Base-by-base conservation (phyloP, 2,888 invertebrate genomes). In the Eupithecia inturbata region DNA sequence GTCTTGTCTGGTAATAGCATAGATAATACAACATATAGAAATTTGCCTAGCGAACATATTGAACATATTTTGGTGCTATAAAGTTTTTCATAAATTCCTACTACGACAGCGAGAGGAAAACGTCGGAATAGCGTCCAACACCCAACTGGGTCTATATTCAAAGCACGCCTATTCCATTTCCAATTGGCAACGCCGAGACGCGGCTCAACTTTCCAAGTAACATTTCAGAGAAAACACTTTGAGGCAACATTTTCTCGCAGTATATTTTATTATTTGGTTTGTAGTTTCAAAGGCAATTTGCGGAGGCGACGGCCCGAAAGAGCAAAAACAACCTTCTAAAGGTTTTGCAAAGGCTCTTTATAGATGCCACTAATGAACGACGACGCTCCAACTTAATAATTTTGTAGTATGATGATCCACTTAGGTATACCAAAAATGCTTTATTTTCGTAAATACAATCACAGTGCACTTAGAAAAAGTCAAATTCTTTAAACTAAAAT, bases 221-320 rank as follows among this genome's bases (percentile, higher is more conserved):
- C 78, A 72, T 77, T 75, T 75, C 45, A 22, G 10, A 70, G 53
- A 75, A 36, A 75, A 70, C 74, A 69, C 68, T 77, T 77, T 73
- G 73, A 72, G 81, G 74, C 78, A 78, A 81, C 76, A 79, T 83
- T 84, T 81, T 71, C 80, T 78, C 63, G 60, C 68, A 67, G 72
- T 85, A 80, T 85, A 80, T 85, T 85, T 85, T 85, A 82, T 83
- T 85, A 83, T 85, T 82, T 83, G 82, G 77, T 85, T 84, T 84
- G 79, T 83, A 85, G 82, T 83, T 84, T 82, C 79, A 86, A 86
- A 88, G 87, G 82, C 83, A 89, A 90, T 89, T 88, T 88, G 83
- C 84, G 80, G 76, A 82, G 80, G 80, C 82, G 80, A 77, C 80
- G 82, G 81, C 73, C 82, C 81, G 81, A 78, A 79, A 76, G 81